These are phyloP conservation scores for Beaufortia kweichowensis DNA, from an alignment of 2,113 vertebrate species.

Conservation along the genomic window DNA sequence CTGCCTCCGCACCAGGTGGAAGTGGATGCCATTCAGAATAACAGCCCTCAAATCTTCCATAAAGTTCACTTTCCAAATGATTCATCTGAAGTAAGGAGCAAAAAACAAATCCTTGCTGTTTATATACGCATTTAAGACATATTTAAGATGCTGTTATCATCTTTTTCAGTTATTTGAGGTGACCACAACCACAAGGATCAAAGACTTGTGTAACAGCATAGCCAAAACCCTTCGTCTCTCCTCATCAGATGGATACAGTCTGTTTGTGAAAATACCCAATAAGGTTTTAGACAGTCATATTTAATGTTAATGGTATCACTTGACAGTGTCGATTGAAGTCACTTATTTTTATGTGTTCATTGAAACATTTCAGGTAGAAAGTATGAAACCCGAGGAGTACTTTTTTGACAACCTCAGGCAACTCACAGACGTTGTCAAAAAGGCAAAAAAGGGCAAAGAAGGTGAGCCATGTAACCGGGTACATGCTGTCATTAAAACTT, in stretches of 20 bases:
- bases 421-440: constrained; percentile 79
- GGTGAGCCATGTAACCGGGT: constrained; percentile 67
- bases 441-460: constrained; percentile 80
- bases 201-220: constrained; percentile 75
- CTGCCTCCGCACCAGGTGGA: constrained; percentile 86
- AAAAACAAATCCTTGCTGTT: background rate
- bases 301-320: background rate
- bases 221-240: constrained; percentile 73
- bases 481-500: background rate
- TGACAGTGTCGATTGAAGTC: background rate
- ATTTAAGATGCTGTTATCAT: background rate
- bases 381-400: constrained; percentile 85
- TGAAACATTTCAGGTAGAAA: constrained; percentile 73
- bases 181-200: constrained; percentile 77
- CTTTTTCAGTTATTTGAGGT: constrained; percentile 80
- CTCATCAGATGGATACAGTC: constrained; percentile 86
- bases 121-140: too few species aligned
- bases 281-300: constrained; percentile 75
- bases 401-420: constrained; percentile 90
- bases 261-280: constrained; percentile 86
- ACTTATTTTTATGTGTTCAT: background rate
- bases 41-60: constrained; percentile 83
- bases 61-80: constrained; percentile 87
- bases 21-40: constrained; percentile 86
- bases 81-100: constrained; percentile 74